Evolutionary conservation across 1,140 invertebrate genomes (phyloP), one percentile per base, ranked within the genome.

Genomic region (Asbolus verrucosus): DNA sequence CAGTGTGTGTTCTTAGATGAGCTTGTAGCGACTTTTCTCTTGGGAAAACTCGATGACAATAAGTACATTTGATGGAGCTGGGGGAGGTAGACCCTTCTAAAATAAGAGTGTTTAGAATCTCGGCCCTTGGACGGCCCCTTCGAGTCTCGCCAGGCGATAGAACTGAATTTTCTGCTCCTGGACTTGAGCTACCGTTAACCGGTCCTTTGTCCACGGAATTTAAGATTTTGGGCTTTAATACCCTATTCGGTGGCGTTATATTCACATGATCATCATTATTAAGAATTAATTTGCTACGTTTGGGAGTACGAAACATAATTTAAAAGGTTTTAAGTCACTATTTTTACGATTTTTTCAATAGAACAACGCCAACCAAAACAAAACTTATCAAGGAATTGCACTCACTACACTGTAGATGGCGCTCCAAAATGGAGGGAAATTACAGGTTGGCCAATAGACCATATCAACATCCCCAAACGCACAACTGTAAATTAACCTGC

Each of bases 1-100:
- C 92, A 78, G 92, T 94, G 75, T 94, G 92, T 1, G 91, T 93
- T 73, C 92, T 83, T 19, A 92, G 79, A 79, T 94, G 92, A n/a
- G 92, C 92, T 80, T 93, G 90, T 0, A 93, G 82, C 9, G 90
- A 92, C 81, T 94, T 94, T 78, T 93, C 91, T 71, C 92, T 81
- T 4, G 92, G 92, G 79, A 94, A 94, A 6, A 92, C 91, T 59
- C 92, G 82, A 61, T 87, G 87, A 80, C 92, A 94, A 75, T 86
- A 89, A 31, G 85, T 83, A 79, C 92, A 94, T 77, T 91, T 90
- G 70, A 93, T 93, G 43, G 86, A 87, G 80, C 88, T 90, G 0
- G 86, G 85, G 3, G 90, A 91, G 6, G 88, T 87, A 38, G 88
- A 87, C 31, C 92, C 92, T 82, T 92, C 88, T 67, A 89, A 82